Evolutionary conservation across 1,140 invertebrate genomes (phyloP), one percentile per base, ranked within the genome.

Genomic region (Pissodes strobi): DNA sequence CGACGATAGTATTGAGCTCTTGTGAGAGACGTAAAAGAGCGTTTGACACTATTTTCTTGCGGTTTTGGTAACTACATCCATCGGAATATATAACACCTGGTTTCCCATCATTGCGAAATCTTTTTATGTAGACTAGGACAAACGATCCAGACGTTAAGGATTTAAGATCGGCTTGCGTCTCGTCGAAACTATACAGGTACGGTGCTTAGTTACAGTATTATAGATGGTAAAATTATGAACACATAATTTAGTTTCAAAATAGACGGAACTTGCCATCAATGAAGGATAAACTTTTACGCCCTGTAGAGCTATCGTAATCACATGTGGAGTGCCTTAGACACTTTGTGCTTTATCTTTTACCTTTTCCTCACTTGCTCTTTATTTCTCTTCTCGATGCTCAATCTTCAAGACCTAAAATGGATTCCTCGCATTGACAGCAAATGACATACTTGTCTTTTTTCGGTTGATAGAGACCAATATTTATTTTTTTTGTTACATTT

Each of bases 1-100:
- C 52, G 25, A 79, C 72, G 17, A 48, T 70, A 49, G 75, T 52
- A 22, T 66, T 46, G 25, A 66, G 53, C 27, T 56, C n/a, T n/a
- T n/a, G n/a, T n/a, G n/a, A n/a, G n/a, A n/a, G n/a, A n/a, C n/a
- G n/a, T n/a, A n/a, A n/a, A n/a, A n/a, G n/a, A n/a, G n/a, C n/a
- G n/a, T n/a, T n/a, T n/a, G n/a, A n/a, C n/a, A n/a, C n/a, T n/a
- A n/a, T n/a, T n/a, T n/a, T n/a, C n/a, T n/a, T n/a, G n/a, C n/a
- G n/a, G n/a, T n/a, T n/a, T n/a, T n/a, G n/a, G n/a, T n/a, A n/a
- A n/a, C n/a, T n/a, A n/a, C n/a, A n/a, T n/a, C n/a, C n/a, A n/a
- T n/a, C n/a, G n/a, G n/a, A n/a, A n/a, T n/a, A n/a, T n/a, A n/a
- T n/a, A n/a, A n/a, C n/a, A n/a, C n/a, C n/a, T n/a, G n/a, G n/a